Percentiles rank a stretch among this genome's conserved stretches.
phyloP scores from a whole-genome alignment of 2,888 invertebrate species.

The Nesidiocoris tenuis region DNA sequence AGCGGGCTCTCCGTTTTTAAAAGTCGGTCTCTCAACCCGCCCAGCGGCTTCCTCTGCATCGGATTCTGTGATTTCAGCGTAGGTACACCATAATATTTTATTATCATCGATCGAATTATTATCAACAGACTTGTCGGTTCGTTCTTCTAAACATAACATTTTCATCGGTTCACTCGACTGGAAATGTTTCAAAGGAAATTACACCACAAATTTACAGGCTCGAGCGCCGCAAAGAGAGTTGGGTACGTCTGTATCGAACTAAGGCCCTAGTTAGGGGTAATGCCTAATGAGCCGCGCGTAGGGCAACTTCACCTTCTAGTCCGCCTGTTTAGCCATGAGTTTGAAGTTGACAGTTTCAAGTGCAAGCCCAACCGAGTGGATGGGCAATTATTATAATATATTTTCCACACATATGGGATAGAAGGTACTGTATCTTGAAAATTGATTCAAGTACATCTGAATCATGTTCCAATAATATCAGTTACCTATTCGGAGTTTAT shows the following conservation, averaged over 20 bases:
- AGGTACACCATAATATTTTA: too few species aligned
- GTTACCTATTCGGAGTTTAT: too few species aligned
- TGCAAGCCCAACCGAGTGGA: slow-evolving; percentile 10
- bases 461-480: not conserved
- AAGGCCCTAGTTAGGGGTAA: not conserved
- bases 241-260: not conserved
- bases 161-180: not conserved
- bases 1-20: too few species aligned
- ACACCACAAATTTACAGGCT: not conserved
- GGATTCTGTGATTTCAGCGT: too few species aligned
- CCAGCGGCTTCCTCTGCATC: too few species aligned
- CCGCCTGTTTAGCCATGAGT: slow-evolving; percentile 1
- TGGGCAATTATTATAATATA: slow-evolving; percentile 4
- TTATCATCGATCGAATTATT: too few species aligned
- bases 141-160: too few species aligned
- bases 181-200: not conserved
- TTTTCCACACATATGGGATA: not conserved
- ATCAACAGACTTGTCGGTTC: too few species aligned
- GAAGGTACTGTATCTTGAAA: slow-evolving; percentile 8
- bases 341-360: slow-evolving; percentile 3
- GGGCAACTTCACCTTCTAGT: not conserved
- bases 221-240: not conserved
- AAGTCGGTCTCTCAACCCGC: too few species aligned
- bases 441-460: too few species aligned
- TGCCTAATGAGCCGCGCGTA: slow-evolving; percentile 20